These are phyloP conservation scores for Ectemnius continuus DNA, from an alignment of 2,888 invertebrate species.

Conservation along the genomic window DNA sequence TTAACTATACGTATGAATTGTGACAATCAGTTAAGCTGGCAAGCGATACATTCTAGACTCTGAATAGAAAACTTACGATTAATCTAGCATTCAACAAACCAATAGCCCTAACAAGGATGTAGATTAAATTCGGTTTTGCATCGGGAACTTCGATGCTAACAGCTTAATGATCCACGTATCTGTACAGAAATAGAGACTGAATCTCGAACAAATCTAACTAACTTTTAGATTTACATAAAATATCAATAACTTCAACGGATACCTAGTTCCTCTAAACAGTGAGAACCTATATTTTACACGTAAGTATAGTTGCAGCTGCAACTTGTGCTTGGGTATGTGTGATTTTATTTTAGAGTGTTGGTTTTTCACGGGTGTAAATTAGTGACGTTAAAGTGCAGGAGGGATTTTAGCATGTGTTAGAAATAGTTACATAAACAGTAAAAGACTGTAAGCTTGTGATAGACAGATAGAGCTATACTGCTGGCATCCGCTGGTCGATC, in stretches of 20 bases:
- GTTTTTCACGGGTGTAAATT: too few relatives aligned
- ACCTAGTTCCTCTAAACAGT: too few relatives aligned
- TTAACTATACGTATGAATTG: too few relatives aligned
- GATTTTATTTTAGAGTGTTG: not conserved
- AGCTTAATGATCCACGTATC: not conserved
- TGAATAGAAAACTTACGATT: conserved; percentile 41
- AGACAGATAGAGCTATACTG: conserved; percentile 67
- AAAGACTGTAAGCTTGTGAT: conserved; percentile 58
- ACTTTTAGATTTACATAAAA: conserved; percentile 36
- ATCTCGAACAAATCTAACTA: conserved; percentile 29
- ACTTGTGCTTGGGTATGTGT: not conserved
- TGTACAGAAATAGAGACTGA: conserved; percentile 23
- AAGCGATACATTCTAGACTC: conserved; percentile 47
- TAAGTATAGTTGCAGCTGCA: too few relatives aligned
- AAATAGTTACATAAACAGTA: conserved; percentile 47
- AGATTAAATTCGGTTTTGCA: conserved; percentile 27
- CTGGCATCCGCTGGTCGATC: conserved; percentile 56
- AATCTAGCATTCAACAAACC: conserved; percentile 39
- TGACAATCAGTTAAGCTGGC: not conserved
- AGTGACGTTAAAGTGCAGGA: conserved; percentile 9
- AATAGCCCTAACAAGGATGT: conserved; percentile 32
- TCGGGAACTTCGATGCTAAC: conserved; percentile 3
- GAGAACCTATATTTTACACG: too few relatives aligned
- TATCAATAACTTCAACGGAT: conserved; percentile 44
- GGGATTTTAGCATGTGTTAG: conserved; percentile 20